Evolutionary conservation across 2,888 invertebrate species (phyloP), one percentile per base, ranked within the genome.

Genomic region (Sminthurinus aureus): DNA sequence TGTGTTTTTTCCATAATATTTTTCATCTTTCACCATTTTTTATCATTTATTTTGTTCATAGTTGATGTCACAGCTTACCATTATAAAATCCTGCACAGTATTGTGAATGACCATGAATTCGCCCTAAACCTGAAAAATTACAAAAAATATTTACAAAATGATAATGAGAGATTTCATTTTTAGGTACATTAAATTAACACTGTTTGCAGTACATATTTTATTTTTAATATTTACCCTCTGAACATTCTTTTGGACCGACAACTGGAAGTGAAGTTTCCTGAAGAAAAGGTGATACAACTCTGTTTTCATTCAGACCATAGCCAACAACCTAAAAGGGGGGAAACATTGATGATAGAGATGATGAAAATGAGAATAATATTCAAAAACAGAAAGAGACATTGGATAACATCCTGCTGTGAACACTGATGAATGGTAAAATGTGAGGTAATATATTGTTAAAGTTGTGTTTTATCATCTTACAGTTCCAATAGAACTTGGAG

Each of bases 41-140:
- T n/a, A n/a, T n/a, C n/a, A n/a, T n/a, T n/a, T n/a, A n/a, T n/a
- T n/a, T n/a, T n/a, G n/a, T 38, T 38, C 1, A 38, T 38, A 38
- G 38, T 38, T n/a, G n/a, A n/a, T n/a, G n/a, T n/a, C n/a, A n/a
- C 38, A 38, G 38, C 38, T 38, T 38, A 38, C 38, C 38, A 6
- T 73, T 73, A 8, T 11, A 12, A 38, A 24, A 73, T 24, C 73
- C 73, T 18, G 73, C 73, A 24, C 73, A 73, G 38, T 26, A 73
- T 26, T 73, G 73, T 4, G 24, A 22, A 24, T 26, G 15, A 26
- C 18, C 26, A 8, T 73, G 73, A 73, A 73, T 26, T 26, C 26
- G 20, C 8, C 73, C 73, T 11, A 73, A 15, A 8, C 38, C 38
- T 38, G 6, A 38, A 38, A 38, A 38, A 38, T 38, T n/a, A n/a